Conservation (phyloP, 1,140 invertebrate genomes). For the Macrocentrus cingulum region DNA sequence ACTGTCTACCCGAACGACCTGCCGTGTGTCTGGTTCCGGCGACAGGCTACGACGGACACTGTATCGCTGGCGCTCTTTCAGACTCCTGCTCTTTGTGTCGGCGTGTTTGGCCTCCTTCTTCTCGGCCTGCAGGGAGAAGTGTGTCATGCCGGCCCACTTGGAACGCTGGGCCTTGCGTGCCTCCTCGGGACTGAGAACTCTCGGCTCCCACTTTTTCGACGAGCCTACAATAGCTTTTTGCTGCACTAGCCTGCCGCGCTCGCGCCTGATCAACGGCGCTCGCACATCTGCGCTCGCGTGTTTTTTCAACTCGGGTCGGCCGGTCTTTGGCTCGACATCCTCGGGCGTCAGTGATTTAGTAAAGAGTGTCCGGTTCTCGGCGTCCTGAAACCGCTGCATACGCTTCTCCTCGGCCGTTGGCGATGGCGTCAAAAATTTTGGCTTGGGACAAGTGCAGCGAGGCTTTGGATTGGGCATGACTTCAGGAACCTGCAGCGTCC, state of each 20-base stretch:
- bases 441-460: constrained; percentile 52
- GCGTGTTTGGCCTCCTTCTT: constrained; percentile 40
- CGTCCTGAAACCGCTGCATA: constrained; percentile 32
- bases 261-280: constrained; percentile 18
- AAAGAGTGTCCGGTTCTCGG: constrained; percentile 37
- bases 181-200: constrained; percentile 38
- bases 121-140: constrained; percentile 51
- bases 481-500: constrained; percentile 50
- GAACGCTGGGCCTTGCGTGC: constrained; percentile 39
- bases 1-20: constrained; percentile 42
- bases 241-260: constrained; percentile 29
- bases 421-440: constrained; percentile 33
- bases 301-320: constrained; percentile 45
- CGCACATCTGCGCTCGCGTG: constrained; percentile 39
- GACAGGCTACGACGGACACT: constrained; percentile 54
- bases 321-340: constrained; percentile 23
- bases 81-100: constrained; percentile 47
- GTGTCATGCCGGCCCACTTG: constrained; percentile 50
- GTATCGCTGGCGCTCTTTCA: constrained; percentile 53
- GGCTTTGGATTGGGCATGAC: constrained; percentile 50
- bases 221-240: constrained; percentile 24
- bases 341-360: constrained; percentile 37
- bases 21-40: constrained; percentile 52
- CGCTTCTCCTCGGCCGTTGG: constrained; percentile 29
- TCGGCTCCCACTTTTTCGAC: constrained; percentile 38